Base-by-base conservation (phyloP, 2,888 invertebrate genomes). In the Mesoligia furuncula region DNA sequence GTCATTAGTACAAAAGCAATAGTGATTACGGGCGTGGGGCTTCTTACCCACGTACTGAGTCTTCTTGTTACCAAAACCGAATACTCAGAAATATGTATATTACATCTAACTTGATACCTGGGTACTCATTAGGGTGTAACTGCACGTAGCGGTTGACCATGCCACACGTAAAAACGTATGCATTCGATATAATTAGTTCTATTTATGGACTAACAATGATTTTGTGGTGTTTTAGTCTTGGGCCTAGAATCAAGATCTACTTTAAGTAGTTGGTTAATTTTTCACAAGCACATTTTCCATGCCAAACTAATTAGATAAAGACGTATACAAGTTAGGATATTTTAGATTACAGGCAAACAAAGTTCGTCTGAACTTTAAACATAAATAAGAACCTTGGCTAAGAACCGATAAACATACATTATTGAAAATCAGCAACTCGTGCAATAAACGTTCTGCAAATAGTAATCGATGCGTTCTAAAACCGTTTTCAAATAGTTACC, bases 401-500 rank as follows among this genome's bases (percentile, higher is more conserved):
- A 11, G 31, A 61, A 48, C 20, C 39, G 15, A 61, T 31, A 64
- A 57, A 69, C 27, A 68, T 42, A 68, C 36, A 42, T 64, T 59
- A 61, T 59, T 71, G 48, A 74, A 80, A 67, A 62, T 48, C n/a
- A 57, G 24, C 24, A 66, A 74, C 61, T 81, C 59, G 27, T 74
- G 66, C 62, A 67, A 65, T 48, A 65, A 36, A 54, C 59, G 36
- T 74, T 51, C 39, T 70, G 51, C 51, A 73, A 75, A 71, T 65
- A 73, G 57, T 79, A 83, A 83, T 80, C 62, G 69, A 80, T 80
- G 62, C 80, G 64, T 76, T 84, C 57, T 74, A 66, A 78, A 74
- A 78, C 67, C 61, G 74, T 74, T 80, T 83, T 64, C 66, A 76
- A 78, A 80, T 68, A 71, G 42, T 80, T 77, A 75, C 39, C 45